phyloP scores from a whole-genome alignment of 2,888 invertebrate genomes.

The Alviniconcha strummeri region DNA sequence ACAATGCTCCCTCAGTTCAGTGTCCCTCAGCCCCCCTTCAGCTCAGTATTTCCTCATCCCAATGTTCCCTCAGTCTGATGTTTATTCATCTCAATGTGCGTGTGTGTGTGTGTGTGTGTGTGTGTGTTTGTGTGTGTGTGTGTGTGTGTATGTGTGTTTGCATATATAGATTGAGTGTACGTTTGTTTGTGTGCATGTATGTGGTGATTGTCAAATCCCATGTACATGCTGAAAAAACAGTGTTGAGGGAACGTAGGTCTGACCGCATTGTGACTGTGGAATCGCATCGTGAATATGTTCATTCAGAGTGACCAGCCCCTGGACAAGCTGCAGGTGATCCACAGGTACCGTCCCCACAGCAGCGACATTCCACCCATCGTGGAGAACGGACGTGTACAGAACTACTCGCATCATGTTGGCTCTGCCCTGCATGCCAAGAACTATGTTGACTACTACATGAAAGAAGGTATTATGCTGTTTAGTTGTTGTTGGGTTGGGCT shows the following conservation, averaged over 20 bases:
- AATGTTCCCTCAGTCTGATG: no score
- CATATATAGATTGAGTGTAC: neutral
- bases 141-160: neutral
- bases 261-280: neutral
- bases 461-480: constrained; percentile 48
- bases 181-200: neutral
- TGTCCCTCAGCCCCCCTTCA: no score
- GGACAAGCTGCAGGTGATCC: constrained; percentile 58
- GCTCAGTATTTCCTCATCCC: no score
- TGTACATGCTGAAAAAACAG: neutral
- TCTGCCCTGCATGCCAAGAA: constrained; percentile 55
- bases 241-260: no score
- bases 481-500: neutral
- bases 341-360: constrained; percentile 55
- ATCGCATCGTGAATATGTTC: neutral
- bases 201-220: neutral
- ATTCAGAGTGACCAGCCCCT: constrained; percentile 51
- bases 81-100: no score
- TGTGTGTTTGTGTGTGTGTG: neutral
- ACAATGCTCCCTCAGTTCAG: no score
- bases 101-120: neutral
- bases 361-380: constrained; percentile 38
- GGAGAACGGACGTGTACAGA: constrained; percentile 53
- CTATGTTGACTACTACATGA: constrained; percentile 59
- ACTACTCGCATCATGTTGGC: constrained; percentile 60